These are phyloP conservation scores for Periplaneta americana DNA, from an alignment of 1,140 invertebrate species.

Conservation along the genomic window DNA sequence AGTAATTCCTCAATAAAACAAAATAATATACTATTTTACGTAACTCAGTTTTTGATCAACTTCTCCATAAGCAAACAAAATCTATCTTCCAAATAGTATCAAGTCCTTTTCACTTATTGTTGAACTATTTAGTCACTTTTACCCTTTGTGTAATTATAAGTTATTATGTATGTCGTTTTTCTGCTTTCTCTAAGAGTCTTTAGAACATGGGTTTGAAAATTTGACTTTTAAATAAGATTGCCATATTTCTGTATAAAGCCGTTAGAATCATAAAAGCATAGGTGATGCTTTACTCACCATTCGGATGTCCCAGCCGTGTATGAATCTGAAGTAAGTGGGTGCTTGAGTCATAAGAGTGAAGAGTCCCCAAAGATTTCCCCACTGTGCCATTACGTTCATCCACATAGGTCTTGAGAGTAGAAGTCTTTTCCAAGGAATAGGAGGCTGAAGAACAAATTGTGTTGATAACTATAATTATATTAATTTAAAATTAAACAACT, in stretches of 20 bases:
- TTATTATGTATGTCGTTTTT: neutral
- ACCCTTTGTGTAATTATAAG: no score
- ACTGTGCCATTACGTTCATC: constrained; percentile 70
- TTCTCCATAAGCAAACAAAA: no score
- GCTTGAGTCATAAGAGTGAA: constrained; percentile 80
- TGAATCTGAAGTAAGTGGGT: constrained; percentile 78
- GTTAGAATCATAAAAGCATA: neutral
- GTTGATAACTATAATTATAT: no score
- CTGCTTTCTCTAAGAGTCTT: neutral
- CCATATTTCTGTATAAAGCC: neutral
- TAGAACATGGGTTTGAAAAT: neutral
- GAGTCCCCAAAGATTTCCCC: constrained; percentile 78
- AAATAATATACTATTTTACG: no score
- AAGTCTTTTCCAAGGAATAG: constrained; percentile 70
- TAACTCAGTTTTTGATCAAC: no score
- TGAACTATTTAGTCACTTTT: no score
- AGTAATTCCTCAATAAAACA: no score
- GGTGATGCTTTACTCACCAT: constrained; percentile 46
- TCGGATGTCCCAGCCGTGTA: constrained; percentile 76
- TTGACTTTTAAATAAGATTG: neutral
- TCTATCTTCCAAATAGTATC: no score
- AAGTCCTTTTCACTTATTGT: no score
- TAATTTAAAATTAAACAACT: no score
- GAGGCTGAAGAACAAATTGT: constrained; percentile 45
- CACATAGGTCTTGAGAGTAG: constrained; percentile 68